Base-by-base conservation (phyloP, 23 tunicate species). In the Ciona savignyi region DNA sequence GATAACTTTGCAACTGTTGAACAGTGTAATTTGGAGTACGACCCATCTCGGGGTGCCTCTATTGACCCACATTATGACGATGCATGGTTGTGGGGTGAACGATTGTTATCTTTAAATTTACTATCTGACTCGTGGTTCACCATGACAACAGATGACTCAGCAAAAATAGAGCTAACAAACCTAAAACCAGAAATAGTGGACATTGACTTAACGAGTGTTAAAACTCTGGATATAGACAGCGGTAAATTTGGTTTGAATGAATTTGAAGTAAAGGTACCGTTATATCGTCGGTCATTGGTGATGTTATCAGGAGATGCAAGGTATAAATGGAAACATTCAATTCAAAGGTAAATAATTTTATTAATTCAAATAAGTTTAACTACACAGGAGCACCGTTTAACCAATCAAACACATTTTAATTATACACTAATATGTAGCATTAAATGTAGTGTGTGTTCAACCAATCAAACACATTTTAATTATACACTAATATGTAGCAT, bases 31-130 rank as follows among this genome's bases (percentile, higher is more conserved):
- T 76, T 94, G 23, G 95, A 94, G 35, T 94, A 94, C 70, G 80
- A 42, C 1, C 86, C 99, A 0, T 68, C 64, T 26, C 69, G 86
- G 66, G 99, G 99, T 1, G 78, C 99, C 2, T 60, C 78, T 3
- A 94, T 94, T 25, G 99, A 94, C 34, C 90, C 99, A 4, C 99
- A 94, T 87, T 87, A 82, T 74, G 99, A 94, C 70, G 99, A 94
- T 75, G 66, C 60, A 29, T 94, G 99, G 99, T 28, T 94, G 35
- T 94, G 99, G 99, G 90, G 90, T 22, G 99, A 83, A 65, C 72
- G 90, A 26, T 65, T 91, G 49, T 81, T 91, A 24, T 78, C 97
- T 20, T 32, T 91, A 24, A 91, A 85, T 76, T 32, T 91, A 78
- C 64, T 91, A n/a, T 72, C 91, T 21, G 83, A 91, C 49, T 73